Base-by-base conservation (phyloP, 2,888 invertebrate species). In the Fabriciana adippe region DNA sequence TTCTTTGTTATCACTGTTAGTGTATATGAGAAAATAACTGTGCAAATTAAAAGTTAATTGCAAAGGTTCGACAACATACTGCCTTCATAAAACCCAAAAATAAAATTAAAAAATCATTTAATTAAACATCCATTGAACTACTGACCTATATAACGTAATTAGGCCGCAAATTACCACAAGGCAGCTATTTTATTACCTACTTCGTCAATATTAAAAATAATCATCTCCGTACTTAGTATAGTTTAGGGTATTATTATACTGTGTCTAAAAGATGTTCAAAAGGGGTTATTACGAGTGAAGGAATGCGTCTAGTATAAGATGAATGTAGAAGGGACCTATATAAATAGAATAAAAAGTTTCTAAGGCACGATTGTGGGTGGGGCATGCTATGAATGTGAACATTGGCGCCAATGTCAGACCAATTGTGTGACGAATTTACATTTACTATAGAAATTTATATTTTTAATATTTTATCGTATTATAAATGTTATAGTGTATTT, bases 321-420 rank as follows among this genome's bases (percentile, higher is more conserved):
- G 26, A 57, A 55, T 48, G 53, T 48, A 60, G 48, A 35, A 15
- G 57, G 53, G n/a, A 60, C 18, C 31, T 48, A 65, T 14, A 31
- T 65, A 66, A 16, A 55, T 48, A 60, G 53, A 59, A 55, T 48
- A 55, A 45, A 59, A 65, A 61, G 55, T 60, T 47, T 50, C 64
- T 68, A 73, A 68, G 65, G 56, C 67, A 62, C 56, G 67, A 69
- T 73, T 59, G 71, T 60, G 72, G 71, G 65, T 68, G 65, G 54
- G 56, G 54, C 83, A 84, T 84, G 82, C 84, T 76, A 70, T 75
- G 76, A 73, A 76, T 76, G 74, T 65, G 65, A 71, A 76, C 76
- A 79, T 79, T 81, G 79, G 81, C 78, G 78, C 80, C 81, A 84
- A 83, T 68, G 76, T 78, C 72, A 26, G 62, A 53, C 53, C 59